Base-by-base conservation (phyloP, 2,797 vertebrate genomes). In the Pagetopsis macropterus region DNA sequence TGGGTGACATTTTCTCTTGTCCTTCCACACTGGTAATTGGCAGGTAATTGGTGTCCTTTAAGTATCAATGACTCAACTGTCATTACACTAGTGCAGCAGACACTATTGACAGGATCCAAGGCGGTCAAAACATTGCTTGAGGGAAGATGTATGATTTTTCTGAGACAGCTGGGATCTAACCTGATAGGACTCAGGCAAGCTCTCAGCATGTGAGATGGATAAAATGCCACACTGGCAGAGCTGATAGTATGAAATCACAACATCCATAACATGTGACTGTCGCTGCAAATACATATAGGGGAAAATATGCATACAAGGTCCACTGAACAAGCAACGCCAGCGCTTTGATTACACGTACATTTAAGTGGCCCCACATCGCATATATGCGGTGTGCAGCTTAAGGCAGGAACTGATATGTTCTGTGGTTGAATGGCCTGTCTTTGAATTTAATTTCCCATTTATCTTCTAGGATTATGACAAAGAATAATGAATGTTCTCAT, bases 391-490 rank as follows among this genome's bases (percentile, higher is more conserved):
- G 1, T 69, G 55, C 45, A 70, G 21, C 63, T 61, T 21, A 66
- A 27, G 65, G n/a, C 55, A 74, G 50, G 48, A 60, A 70, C n/a
- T 48, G 51, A 49, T 70, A 37, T 61, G 51, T 49, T 61, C 9
- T 43, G 58, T 41, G 68, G 65, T n/a, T 74, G 15, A 49, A 79
- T 52, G 56, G 33, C 52, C 67, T 19, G 52, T 44, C 31, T 64
- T 76, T 75, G 13, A 54, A 75, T 71, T 66, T 43, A 69, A 88
- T 76, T 72, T 72, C 8, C 44, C 56, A 48, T 4, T 78, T 69
- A 58, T 74, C 66, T 76, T 50, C 27, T 31, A 15, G 23, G 66
- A 79, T 81, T 68, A 82, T 59, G 61, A 46, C 3, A 63, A n/a
- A 70, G 40, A 74, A 79, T 70, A 76, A 86, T 70, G 52, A 33